A percentile compares a stretch with the other conserved stretches of the same genome.
Conservation (phyloP, 2,888 invertebrate species). For the Diabrotica balteata region DNA sequence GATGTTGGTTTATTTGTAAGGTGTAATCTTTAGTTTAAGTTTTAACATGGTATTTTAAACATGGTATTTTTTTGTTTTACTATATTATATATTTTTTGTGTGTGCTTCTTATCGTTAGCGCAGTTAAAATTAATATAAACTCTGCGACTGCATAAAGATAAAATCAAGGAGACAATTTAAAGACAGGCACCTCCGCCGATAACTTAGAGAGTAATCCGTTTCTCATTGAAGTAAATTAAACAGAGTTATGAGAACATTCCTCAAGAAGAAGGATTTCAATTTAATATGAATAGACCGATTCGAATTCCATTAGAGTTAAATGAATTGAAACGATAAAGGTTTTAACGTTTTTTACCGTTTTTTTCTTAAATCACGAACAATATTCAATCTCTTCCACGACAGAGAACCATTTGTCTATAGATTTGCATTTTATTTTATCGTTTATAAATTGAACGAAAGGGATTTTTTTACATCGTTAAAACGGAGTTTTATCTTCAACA, state of each 20-base stretch:
- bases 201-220: conserved; percentile 23
- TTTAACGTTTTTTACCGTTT: conserved; percentile 9
- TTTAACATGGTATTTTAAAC: too few species aligned
- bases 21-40: too few species aligned
- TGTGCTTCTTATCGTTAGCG: too few species aligned
- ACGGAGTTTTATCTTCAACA: conserved; percentile 9
- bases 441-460: conserved; percentile 14
- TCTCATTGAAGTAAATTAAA: conserved; percentile 28
- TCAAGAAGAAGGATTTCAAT: conserved; percentile 28
- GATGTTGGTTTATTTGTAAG: too few species aligned
- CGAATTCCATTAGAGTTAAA: conserved; percentile 31
- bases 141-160: not conserved
- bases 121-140: not conserved
- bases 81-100: too few species aligned
- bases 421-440: conserved; percentile 21
- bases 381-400: conserved; percentile 20
- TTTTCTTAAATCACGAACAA: conserved; percentile 20
- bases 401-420: conserved; percentile 22
- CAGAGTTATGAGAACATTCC: conserved; percentile 31
- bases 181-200: conserved; percentile 6
- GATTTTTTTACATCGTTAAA: conserved; percentile 12
- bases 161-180: conserved; percentile 12
- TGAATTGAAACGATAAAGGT: conserved; percentile 28
- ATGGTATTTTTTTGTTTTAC: too few species aligned
- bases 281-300: conserved; percentile 30